Conservation (phyloP, 2,113 vertebrate genomes). For the Meriones unguiculatus region DNA sequence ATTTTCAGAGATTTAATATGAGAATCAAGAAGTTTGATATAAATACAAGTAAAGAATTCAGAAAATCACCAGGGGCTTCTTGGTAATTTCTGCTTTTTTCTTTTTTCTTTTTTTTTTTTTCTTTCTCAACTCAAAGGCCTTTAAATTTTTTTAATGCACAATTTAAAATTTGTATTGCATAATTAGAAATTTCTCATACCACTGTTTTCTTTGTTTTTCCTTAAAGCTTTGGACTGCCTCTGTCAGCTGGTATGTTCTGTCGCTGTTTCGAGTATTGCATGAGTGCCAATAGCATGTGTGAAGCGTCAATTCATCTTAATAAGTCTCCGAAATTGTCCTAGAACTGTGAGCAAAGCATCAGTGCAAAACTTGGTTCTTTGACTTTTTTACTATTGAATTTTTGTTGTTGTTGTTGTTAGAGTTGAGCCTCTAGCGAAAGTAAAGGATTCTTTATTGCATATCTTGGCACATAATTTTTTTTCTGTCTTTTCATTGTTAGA, state of each 20-base stretch:
- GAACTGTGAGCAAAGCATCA: background rate
- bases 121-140: background rate
- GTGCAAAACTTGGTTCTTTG: background rate
- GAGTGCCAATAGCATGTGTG: background rate
- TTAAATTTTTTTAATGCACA: background rate
- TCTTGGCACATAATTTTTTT: background rate
- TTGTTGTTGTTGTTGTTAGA: background rate
- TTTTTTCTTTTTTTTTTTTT: too few relatives aligned
- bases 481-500: constrained; percentile 24
- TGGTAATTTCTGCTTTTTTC: constrained; percentile 56
- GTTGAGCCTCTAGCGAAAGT: background rate
- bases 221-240: constrained; percentile 62
- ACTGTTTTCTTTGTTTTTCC: constrained; percentile 40
- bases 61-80: constrained; percentile 62
- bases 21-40: constrained; percentile 72
- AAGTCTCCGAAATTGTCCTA: background rate
- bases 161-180: constrained; percentile 28
- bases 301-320: background rate
- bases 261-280: background rate
- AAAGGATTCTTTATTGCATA: background rate
- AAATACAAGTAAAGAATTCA: constrained; percentile 64
- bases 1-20: constrained; percentile 69
- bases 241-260: constrained; percentile 43
- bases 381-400: background rate
- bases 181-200: constrained; percentile 47